A percentile compares a stretch with the other conserved stretches of the same genome.
Evolutionary conservation across 1,140 invertebrate species (phyloP).

Genomic region (Hycleus cichorii): DNA sequence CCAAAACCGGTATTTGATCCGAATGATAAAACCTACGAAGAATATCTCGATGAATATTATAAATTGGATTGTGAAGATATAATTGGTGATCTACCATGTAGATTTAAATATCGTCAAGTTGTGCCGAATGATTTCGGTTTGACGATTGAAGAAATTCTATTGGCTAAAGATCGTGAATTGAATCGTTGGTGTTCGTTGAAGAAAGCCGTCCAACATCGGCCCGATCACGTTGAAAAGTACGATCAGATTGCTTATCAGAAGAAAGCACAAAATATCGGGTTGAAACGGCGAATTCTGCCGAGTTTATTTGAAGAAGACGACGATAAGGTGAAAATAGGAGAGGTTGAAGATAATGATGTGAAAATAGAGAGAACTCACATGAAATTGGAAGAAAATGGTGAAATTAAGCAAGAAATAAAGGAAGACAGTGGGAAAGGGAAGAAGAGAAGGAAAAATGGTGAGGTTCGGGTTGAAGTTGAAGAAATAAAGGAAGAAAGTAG

Average conservation of each 20-base stretch:
- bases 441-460: conserved; percentile 18
- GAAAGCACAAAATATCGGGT: conserved; percentile 62
- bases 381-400: conserved; percentile 16
- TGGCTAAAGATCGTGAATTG: conserved; percentile 85
- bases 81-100: conserved; percentile 80
- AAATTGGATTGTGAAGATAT: conserved; percentile 92
- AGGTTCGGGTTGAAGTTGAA: no score
- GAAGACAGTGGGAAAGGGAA: conserved; percentile 16
- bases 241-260: conserved; percentile 70
- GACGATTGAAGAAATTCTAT: conserved; percentile 84
- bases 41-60: conserved; percentile 94
- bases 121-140: conserved; percentile 87
- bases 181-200: conserved; percentile 93
- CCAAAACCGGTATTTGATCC: conserved; percentile 78
- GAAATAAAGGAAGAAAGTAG: no score
- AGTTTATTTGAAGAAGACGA: conserved; percentile 55
- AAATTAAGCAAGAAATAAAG: conserved; percentile 21
- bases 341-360: conserved; percentile 3
- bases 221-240: conserved; percentile 69
- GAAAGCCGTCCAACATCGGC: conserved; percentile 74
- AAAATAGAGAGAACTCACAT: conserved; percentile 6
- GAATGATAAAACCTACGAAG: conserved; percentile 66
- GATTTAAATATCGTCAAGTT: conserved; percentile 89
- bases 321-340: conserved; percentile 12
- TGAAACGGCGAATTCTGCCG: conserved; percentile 80